phyloP scores from a whole-genome alignment of 1,140 invertebrate species.

The Solenopsis invicta region DNA sequence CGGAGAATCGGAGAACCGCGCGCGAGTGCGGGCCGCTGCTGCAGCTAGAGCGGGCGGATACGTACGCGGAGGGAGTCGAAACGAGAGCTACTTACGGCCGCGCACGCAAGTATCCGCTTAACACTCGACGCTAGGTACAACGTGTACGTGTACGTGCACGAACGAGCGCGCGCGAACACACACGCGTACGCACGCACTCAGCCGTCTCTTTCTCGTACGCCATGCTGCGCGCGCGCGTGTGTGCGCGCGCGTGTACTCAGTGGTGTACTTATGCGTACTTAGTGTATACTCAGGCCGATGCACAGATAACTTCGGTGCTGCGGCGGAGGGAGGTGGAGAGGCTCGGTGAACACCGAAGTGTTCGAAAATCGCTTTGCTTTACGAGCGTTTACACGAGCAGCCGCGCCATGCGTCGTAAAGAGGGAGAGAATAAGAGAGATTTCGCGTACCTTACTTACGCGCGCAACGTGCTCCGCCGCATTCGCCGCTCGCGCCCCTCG shows the following conservation, averaged over 20 bases:
- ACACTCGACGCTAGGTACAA: slow-evolving; percentile 66
- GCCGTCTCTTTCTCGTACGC: background rate
- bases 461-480: background rate
- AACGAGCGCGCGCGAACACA: background rate
- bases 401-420: slow-evolving; percentile 16
- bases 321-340: slow-evolving; percentile 54
- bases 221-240: background rate
- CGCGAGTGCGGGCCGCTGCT: slow-evolving; percentile 45
- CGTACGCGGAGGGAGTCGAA: slow-evolving; percentile 49
- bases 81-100: slow-evolving; percentile 74
- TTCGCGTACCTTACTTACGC: slow-evolving; percentile 24
- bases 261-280: slow-evolving; percentile 72
- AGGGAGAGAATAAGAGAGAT: slow-evolving; percentile 31
- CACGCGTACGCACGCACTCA: background rate
- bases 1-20: slow-evolving; percentile 62
- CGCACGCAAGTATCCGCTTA: slow-evolving; percentile 76
- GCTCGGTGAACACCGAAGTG: slow-evolving; percentile 73
- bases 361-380: slow-evolving; percentile 79
- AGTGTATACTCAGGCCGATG: slow-evolving; percentile 77
- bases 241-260: slow-evolving; percentile 46
- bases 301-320: slow-evolving; percentile 74
- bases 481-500: background rate
- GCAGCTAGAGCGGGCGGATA: slow-evolving; percentile 60
- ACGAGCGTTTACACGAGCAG: slow-evolving; percentile 72
- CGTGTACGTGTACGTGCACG: background rate